Evolutionary conservation across 2,888 invertebrate genomes (phyloP).

Genomic region (Graphium colonna): DNA sequence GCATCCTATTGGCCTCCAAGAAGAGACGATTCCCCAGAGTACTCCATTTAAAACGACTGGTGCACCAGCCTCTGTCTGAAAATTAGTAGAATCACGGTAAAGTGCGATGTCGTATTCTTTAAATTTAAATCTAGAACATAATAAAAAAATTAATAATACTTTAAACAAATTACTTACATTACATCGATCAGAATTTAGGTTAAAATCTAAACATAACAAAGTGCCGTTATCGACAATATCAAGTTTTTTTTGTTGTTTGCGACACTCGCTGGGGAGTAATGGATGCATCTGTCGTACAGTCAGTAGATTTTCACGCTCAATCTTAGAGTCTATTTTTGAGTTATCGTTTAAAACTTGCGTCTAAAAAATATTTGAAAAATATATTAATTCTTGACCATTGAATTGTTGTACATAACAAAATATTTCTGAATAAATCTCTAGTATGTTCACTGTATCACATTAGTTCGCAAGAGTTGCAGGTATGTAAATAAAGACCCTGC

Average conservation of each 20-base stretch:
- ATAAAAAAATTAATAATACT: no score
- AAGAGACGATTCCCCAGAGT: slow-evolving; percentile 56
- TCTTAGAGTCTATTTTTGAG: slow-evolving; percentile 17
- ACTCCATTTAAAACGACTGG: slow-evolving; percentile 52
- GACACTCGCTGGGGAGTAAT: slow-evolving; percentile 41
- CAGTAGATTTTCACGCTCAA: slow-evolving; percentile 43
- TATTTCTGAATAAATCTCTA: no score
- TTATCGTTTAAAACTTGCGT: no score
- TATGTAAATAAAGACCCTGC: no score
- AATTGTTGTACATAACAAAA: no score
- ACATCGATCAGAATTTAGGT: slow-evolving; percentile 45
- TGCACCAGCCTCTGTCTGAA: slow-evolving; percentile 51
- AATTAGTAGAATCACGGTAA: slow-evolving; percentile 5
- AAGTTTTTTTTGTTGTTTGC: slow-evolving; percentile 37
- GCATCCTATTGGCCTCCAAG: slow-evolving; percentile 52
- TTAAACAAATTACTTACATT: no score
- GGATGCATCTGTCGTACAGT: slow-evolving; percentile 56
- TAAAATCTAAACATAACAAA: slow-evolving; percentile 56
- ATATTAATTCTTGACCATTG: no score
- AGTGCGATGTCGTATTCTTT: no score
- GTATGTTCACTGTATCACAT: no score
- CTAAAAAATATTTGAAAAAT: no score
- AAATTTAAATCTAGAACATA: no score
- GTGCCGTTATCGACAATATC: slow-evolving; percentile 34
- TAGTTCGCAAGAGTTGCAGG: no score